phyloP scores from a whole-genome alignment of 2,113 vertebrate genomes.

The Ictidomys tridecemlineatus region DNA sequence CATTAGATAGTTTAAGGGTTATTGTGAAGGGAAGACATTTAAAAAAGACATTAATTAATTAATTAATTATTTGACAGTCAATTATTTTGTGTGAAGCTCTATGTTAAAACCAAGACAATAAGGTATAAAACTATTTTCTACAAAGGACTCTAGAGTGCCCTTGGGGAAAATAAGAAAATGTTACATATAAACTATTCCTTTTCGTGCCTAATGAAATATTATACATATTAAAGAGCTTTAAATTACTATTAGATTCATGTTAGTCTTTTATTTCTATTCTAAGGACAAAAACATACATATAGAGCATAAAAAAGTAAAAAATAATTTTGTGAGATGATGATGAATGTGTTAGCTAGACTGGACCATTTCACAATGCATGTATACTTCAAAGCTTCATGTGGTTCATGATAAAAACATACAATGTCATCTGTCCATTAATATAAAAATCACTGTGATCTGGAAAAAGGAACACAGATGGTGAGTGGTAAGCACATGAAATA shows the following conservation, averaged over 20 bases:
- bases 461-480: not conserved
- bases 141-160: not conserved
- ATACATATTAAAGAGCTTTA: not conserved
- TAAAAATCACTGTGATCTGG: not conserved
- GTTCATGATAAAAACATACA: not conserved
- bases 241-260: not conserved
- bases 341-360: not conserved
- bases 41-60: not conserved
- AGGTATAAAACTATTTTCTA: not conserved
- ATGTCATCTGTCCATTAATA: not conserved
- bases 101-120: not conserved
- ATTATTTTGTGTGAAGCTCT: not conserved
- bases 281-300: not conserved
- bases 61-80: not conserved
- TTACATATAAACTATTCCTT: not conserved
- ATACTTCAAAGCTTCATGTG: not conserved
- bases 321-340: not conserved
- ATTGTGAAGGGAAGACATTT: conserved; percentile 17
- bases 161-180: not conserved
- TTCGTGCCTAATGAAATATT: not conserved
- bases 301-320: not conserved
- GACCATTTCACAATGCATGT: not conserved
- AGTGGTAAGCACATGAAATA: not conserved
- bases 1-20: not conserved
- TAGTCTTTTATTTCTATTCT: not conserved